Percentiles rank a stretch among this genome's conserved stretches.
These are phyloP conservation scores for Drosophila grimshawi DNA, from an alignment of 1,140 invertebrate species.

Conservation along the genomic window DNA sequence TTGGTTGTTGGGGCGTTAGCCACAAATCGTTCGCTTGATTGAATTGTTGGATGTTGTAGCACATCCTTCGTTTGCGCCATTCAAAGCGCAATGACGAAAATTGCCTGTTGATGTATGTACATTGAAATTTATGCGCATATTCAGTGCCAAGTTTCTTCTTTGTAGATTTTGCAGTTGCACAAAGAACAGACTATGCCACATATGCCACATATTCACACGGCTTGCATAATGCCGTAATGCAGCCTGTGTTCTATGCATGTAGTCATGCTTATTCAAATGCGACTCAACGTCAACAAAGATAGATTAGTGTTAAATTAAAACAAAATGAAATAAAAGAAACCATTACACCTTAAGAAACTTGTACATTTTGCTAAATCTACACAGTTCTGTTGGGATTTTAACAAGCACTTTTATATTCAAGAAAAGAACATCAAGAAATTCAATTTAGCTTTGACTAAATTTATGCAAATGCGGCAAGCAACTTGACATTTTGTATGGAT, in stretches of 20 bases:
- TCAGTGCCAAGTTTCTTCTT: slow-evolving; percentile 9
- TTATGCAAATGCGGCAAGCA: slow-evolving; percentile 55
- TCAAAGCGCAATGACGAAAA: slow-evolving; percentile 46
- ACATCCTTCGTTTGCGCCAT: slow-evolving; percentile 3
- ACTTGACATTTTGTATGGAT: slow-evolving; percentile 54
- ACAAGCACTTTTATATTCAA: slow-evolving; percentile 17
- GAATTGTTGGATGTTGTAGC: slow-evolving; percentile 65
- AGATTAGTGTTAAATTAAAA: too few relatives aligned
- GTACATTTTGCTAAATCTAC: background rate
- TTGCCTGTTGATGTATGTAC: slow-evolving; percentile 62
- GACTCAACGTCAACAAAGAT: background rate
- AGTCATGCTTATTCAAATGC: background rate
- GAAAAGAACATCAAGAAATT: slow-evolving; percentile 53
- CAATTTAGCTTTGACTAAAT: slow-evolving; percentile 61
- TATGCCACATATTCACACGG: slow-evolving; percentile 48
- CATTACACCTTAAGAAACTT: background rate
- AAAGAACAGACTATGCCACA: background rate
- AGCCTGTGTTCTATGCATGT: background rate
- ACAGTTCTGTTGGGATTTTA: background rate
- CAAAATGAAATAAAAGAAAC: too few relatives aligned
- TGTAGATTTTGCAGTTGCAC: slow-evolving; percentile 16
- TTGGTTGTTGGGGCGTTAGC: slow-evolving; percentile 44
- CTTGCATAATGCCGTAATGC: slow-evolving; percentile 57
- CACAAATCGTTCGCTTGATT: slow-evolving; percentile 74
- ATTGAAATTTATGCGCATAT: slow-evolving; percentile 65